Percentiles rank a stretch among this genome's conserved stretches.
Evolutionary conservation across 92 coral and sea anemone species (phyloP).

Genomic region (Actinernus sp.): DNA sequence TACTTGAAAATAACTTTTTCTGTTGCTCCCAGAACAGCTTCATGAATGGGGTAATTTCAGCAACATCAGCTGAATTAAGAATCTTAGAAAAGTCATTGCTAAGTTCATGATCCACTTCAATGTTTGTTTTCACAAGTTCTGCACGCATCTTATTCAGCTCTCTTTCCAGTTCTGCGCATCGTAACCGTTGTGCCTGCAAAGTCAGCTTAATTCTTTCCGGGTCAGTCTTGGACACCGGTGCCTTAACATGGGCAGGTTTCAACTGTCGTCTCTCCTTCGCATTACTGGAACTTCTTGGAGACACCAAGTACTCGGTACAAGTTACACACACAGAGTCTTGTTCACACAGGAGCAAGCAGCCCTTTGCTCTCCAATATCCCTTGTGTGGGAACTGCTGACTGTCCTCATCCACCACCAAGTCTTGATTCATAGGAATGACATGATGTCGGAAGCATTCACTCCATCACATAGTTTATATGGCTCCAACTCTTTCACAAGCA

Average conservation of each 20-base stretch:
- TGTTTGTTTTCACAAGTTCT: conserved; percentile 56
- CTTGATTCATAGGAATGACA: conserved; percentile 56
- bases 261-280: conserved; percentile 31
- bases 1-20: conserved; percentile 37
- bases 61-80: conserved; percentile 8
- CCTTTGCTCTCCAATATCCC: conserved; percentile 38
- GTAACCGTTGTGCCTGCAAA: conserved; percentile 56
- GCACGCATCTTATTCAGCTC: conserved; percentile 47
- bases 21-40: conserved; percentile 61
- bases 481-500: conserved; percentile 18
- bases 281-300: conserved; percentile 12
- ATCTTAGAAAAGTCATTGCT: conserved; percentile 49
- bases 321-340: conserved; percentile 29
- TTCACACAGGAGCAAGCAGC: conserved; percentile 31
- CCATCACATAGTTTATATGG: conserved; percentile 43
- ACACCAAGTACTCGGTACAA: conserved; percentile 34
- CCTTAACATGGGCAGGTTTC: conserved; percentile 37
- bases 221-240: no score
- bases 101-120: conserved; percentile 34
- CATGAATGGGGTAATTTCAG: conserved; percentile 41
- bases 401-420: conserved; percentile 20
- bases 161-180: conserved; percentile 61
- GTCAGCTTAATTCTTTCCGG: no score
- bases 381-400: conserved; percentile 31
- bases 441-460: conserved; percentile 40